These are phyloP conservation scores for Spodoptera littoralis DNA, from an alignment of 2,888 invertebrate species.

Conservation along the genomic window DNA sequence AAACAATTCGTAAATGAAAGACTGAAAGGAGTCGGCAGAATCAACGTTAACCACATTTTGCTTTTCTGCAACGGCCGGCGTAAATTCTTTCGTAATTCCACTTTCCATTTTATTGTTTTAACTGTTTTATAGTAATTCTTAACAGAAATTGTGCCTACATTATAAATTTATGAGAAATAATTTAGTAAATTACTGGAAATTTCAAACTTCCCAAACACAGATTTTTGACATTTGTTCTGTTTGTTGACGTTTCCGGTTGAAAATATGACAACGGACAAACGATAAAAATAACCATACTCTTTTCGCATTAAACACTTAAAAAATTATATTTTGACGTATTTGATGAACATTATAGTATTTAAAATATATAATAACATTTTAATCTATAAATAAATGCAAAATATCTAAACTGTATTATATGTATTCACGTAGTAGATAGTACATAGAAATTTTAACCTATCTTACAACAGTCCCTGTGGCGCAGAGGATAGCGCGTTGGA, in stretches of 20 bases:
- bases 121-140: constrained; percentile 27
- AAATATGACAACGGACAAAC: constrained; percentile 23
- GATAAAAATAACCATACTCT: constrained; percentile 3
- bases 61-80: constrained; percentile 46
- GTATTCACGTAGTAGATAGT: constrained; percentile 13
- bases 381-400: background rate
- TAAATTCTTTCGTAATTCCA: constrained; percentile 43
- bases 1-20: constrained; percentile 88
- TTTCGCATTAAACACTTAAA: constrained; percentile 2
- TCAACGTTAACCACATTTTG: constrained; percentile 59
- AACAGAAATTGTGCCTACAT: constrained; percentile 46
- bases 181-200: constrained; percentile 68
- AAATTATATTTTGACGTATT: background rate
- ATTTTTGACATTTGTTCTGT: constrained; percentile 66
- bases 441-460: constrained; percentile 61
- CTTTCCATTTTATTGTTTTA: constrained; percentile 69
- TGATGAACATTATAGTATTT: too few relatives aligned
- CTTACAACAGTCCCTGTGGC: constrained; percentile 91
- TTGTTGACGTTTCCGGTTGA: constrained; percentile 76
- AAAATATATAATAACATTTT: background rate
- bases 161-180: constrained; percentile 55
- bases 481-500: constrained; percentile 97
- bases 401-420: background rate
- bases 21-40: constrained; percentile 88
- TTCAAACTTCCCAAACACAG: constrained; percentile 81